phyloP scores from a whole-genome alignment of 2,113 vertebrate genomes.

The Psittacus erithacus region DNA sequence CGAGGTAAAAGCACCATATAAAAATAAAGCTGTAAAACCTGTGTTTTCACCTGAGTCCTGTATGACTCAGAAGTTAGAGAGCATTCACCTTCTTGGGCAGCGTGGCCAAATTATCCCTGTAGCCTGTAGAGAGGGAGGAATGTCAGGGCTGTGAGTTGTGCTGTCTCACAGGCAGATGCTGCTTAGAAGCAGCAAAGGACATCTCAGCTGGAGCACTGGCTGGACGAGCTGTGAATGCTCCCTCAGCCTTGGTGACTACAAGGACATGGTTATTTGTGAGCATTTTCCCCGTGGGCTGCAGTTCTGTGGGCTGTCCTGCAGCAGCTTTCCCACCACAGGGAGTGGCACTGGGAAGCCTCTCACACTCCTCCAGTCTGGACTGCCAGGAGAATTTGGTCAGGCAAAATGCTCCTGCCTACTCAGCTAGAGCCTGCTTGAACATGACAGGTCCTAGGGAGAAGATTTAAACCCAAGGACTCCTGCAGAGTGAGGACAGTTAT shows the following conservation, averaged over 20 bases:
- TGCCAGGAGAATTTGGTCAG: not conserved
- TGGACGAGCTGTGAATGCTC: not conserved
- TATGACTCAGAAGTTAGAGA: not conserved
- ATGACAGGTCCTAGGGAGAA: not conserved
- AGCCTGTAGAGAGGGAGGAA: not conserved
- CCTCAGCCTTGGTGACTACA: not conserved
- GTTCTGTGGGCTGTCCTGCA: fast-evolving
- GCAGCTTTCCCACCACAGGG: fast-evolving
- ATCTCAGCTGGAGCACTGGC: not conserved
- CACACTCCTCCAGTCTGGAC: fast-evolving
- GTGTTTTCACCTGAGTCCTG: not conserved
- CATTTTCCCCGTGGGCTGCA: fast-evolving
- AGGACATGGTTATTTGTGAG: fast-evolving
- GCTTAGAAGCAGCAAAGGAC: not conserved
- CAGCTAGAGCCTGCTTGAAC: fast-evolving
- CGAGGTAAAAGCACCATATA: fast-evolving
- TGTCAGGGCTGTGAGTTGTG: not conserved
- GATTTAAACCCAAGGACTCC: not conserved
- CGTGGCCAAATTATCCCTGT: fast-evolving
- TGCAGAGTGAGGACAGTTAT: not conserved
- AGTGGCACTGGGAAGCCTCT: not conserved
- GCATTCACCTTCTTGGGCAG: not conserved
- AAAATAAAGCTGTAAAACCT: not conserved
- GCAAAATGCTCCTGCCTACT: not conserved
- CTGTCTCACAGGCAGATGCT: not conserved